phyloP scores from a whole-genome alignment of 2,113 vertebrate species.

The Daubentonia madagascariensis region DNA sequence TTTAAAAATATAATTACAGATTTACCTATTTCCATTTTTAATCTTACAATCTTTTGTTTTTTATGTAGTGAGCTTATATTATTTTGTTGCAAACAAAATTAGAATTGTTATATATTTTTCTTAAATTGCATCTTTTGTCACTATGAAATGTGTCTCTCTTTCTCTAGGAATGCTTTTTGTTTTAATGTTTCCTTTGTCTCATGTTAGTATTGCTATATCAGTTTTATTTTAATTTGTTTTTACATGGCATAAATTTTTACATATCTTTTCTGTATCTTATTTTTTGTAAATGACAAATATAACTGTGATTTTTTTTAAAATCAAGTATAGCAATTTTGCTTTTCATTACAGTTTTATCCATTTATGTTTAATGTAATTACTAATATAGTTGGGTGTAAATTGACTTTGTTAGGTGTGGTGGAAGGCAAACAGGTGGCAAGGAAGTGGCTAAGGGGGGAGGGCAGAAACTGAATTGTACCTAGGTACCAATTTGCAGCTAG shows the following conservation, averaged over 20 bases:
- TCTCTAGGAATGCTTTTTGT: not conserved
- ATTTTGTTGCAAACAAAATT: not conserved
- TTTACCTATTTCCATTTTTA: not conserved
- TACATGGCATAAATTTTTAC: not conserved
- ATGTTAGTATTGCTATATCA: not conserved
- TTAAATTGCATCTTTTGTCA: not conserved
- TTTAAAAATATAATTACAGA: not conserved
- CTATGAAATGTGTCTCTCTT: not conserved
- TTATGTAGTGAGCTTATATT: not conserved
- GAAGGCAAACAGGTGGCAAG: too few relatives aligned
- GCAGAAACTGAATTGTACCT: too few relatives aligned
- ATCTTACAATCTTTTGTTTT: not conserved
- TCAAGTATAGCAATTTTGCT: not conserved
- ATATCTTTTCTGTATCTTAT: not conserved
- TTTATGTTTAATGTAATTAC: not conserved
- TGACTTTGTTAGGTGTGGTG: too few relatives aligned
- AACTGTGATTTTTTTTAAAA: not conserved
- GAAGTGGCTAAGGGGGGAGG: too few relatives aligned
- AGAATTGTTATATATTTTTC: not conserved
- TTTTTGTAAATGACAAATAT: not conserved
- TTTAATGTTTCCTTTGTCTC: not conserved
- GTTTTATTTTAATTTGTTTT: not conserved
- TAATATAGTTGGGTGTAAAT: not conserved
- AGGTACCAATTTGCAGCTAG: too few relatives aligned
- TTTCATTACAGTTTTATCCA: not conserved